A percentile compares a stretch with the other conserved stretches of the same genome.
Conservation (phyloP, 2,888 invertebrate species). For the Agonopterix arenella region DNA sequence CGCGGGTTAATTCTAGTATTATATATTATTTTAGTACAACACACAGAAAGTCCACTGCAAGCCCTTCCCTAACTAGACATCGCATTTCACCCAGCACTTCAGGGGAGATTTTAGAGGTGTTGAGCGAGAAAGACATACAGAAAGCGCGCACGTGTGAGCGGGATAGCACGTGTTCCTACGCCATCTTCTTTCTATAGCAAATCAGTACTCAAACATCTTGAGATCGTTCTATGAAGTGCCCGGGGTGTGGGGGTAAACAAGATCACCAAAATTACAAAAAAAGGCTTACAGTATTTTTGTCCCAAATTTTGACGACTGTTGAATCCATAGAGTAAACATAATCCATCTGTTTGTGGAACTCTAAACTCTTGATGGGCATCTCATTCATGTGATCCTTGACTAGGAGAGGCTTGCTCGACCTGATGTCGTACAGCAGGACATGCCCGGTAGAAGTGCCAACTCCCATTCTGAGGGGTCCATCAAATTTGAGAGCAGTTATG, state of each 20-base stretch:
- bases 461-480: slow-evolving; percentile 86
- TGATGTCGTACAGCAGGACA: slow-evolving; percentile 94
- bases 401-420: slow-evolving; percentile 91
- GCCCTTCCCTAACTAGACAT: too few species aligned
- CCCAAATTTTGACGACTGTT: slow-evolving; percentile 93
- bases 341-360: slow-evolving; percentile 88
- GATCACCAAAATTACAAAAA: slow-evolving; percentile 1
- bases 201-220: too few species aligned
- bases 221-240: too few species aligned
- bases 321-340: slow-evolving; percentile 93
- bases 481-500: slow-evolving; percentile 87
- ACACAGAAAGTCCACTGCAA: too few species aligned
- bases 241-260: neutral
- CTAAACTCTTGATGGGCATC: slow-evolving; percentile 91
- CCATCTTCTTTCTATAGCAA: too few species aligned
- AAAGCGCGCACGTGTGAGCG: too few species aligned
- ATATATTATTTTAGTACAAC: too few species aligned
- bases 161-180: too few species aligned
- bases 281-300: slow-evolving; percentile 83
- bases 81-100: too few species aligned
- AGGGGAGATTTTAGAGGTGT: too few species aligned
- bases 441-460: slow-evolving; percentile 97
- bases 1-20: too few species aligned
- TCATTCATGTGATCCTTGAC: slow-evolving; percentile 98
- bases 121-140: too few species aligned